These are phyloP conservation scores for Rapana venosa DNA, from an alignment of 2,888 invertebrate species.

Conservation along the genomic window DNA sequence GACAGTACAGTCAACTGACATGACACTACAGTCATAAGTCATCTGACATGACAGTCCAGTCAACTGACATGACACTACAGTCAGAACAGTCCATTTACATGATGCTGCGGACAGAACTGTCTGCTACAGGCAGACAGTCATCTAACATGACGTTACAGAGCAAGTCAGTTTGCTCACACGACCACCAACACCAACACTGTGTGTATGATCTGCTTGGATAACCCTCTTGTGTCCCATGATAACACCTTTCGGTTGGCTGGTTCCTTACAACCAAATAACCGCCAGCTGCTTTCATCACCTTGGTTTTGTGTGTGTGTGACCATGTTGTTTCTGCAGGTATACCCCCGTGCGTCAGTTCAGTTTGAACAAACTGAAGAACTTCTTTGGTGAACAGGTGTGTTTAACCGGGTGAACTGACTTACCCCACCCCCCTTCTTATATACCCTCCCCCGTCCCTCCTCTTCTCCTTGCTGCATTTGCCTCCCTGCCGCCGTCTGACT, in stretches of 20 bases:
- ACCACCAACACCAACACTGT: background rate
- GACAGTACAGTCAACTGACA: too few relatives aligned
- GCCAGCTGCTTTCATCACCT: background rate
- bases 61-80: too few relatives aligned
- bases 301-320: background rate
- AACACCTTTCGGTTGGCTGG: too few relatives aligned
- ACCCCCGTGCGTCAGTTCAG: constrained; percentile 46
- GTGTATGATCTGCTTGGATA: background rate
- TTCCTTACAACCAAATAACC: background rate
- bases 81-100: too few relatives aligned
- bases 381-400: constrained; percentile 79
- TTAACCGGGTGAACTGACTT: constrained; percentile 1
- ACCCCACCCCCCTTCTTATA: background rate
- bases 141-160: too few relatives aligned
- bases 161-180: too few relatives aligned
- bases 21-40: too few relatives aligned
- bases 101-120: too few relatives aligned
- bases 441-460: background rate
- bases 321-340: constrained; percentile 31
- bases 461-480: background rate
- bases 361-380: constrained; percentile 75
- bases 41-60: too few relatives aligned
- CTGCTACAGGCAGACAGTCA: too few relatives aligned
- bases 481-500: background rate
- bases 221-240: background rate